A percentile compares a stretch with the other conserved stretches of the same genome.
phyloP scores from a whole-genome alignment of 2,888 invertebrate genomes.

The Nysson spinosus region DNA sequence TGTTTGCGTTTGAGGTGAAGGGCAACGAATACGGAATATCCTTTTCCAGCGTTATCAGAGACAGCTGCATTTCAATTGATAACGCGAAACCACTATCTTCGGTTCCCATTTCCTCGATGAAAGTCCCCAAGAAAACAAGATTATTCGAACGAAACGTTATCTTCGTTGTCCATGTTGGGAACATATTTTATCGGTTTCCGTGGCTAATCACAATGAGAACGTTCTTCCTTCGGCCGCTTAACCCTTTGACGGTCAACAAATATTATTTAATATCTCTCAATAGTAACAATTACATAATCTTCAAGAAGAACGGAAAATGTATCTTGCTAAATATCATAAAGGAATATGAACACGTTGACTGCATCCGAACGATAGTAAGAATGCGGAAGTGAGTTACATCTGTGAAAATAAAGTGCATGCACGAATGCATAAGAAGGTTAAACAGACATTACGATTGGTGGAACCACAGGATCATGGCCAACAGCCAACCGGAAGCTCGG shows the following conservation, averaged over 20 bases:
- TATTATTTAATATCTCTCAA: too few species aligned
- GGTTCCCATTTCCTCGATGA: constrained; percentile 24
- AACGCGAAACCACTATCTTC: constrained; percentile 28
- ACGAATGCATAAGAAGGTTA: constrained; percentile 19
- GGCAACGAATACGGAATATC: constrained; percentile 4
- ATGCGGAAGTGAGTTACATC: background rate
- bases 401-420: background rate
- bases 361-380: background rate
- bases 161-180: background rate
- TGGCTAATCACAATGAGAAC: background rate
- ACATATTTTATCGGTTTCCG: background rate
- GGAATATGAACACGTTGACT: too few species aligned
- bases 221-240: too few species aligned
- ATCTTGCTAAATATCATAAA: too few species aligned
- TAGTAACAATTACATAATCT: too few species aligned
- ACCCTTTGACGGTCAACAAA: too few species aligned
- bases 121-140: constrained; percentile 22
- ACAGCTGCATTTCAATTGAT: constrained; percentile 28
- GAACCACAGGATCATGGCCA: constrained; percentile 54
- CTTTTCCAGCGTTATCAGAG: constrained; percentile 19
- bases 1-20: background rate
- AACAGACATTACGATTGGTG: constrained; percentile 43
- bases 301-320: too few species aligned
- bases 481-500: constrained; percentile 59
- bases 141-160: constrained; percentile 11